Percentiles rank a stretch among this genome's conserved stretches.
These are phyloP conservation scores for Eristalinus aeneus DNA, from an alignment of 2,888 invertebrate genomes.

Conservation along the genomic window DNA sequence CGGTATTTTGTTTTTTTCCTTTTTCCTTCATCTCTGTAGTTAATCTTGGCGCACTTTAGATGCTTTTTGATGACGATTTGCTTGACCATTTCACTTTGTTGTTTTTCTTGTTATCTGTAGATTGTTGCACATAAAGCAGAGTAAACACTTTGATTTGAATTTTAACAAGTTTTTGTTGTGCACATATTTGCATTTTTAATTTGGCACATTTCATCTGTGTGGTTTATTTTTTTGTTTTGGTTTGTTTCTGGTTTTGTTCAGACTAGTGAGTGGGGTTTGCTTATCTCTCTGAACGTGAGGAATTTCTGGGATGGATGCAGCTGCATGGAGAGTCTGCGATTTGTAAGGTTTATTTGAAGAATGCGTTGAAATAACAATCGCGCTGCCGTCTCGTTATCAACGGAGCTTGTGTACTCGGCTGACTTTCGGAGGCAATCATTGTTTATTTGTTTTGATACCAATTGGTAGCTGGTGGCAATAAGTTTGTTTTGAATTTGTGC, in stretches of 20 bases:
- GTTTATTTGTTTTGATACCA: slow-evolving; percentile 53
- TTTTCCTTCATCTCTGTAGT: not conserved
- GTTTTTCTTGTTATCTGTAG: slow-evolving; percentile 33
- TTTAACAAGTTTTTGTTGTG: slow-evolving; percentile 13
- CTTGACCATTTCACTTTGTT: slow-evolving; percentile 4
- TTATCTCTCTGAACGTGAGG: not conserved
- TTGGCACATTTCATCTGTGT: slow-evolving; percentile 34
- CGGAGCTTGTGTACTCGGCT: not conserved
- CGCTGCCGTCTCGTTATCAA: not conserved
- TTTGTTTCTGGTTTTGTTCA: slow-evolving; percentile 3
- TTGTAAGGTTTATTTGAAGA: not conserved
- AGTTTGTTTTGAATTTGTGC: slow-evolving; percentile 43
- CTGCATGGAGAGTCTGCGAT: not conserved
- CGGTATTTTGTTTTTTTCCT: slow-evolving; percentile 34
- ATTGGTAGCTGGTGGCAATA: slow-evolving; percentile 24
- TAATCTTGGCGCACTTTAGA: slow-evolving; percentile 17
- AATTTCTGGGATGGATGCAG: not conserved
- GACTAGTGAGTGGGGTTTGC: not conserved
- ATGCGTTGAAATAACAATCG: not conserved
- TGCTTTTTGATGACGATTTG: slow-evolving; percentile 45
- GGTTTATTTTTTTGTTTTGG: slow-evolving; percentile 43
- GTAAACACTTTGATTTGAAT: slow-evolving; percentile 7
- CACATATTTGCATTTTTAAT: slow-evolving; percentile 55
- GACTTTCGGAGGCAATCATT: not conserved
- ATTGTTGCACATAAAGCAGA: slow-evolving; percentile 27